Conservation (phyloP, 2,888 invertebrate species). For the Leistus spinibarbis region DNA sequence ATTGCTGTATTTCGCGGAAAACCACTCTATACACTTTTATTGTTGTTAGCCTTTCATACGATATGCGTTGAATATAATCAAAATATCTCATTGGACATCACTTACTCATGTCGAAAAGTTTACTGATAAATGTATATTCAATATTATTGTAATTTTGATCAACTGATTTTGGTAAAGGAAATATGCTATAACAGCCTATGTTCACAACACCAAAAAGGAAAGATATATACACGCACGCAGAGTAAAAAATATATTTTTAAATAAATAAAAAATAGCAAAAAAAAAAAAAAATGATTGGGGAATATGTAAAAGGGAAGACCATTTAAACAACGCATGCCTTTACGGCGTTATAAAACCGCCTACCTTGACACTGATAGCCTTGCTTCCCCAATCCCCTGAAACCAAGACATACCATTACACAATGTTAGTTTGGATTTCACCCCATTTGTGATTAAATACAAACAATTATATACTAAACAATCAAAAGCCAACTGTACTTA, state of each 20-base stretch:
- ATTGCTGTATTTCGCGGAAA: too few relatives aligned
- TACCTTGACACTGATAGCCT: conserved; percentile 98
- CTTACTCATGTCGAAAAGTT: neutral
- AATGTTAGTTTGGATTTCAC: conserved; percentile 45
- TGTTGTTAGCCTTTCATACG: too few relatives aligned
- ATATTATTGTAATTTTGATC: neutral
- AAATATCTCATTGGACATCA: too few relatives aligned
- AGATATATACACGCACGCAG: conserved; percentile 34
- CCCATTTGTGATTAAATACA: conserved; percentile 42
- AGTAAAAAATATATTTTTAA: conserved; percentile 29
- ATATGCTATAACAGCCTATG: neutral
- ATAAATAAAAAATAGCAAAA: conserved; percentile 22
- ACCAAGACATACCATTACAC: conserved; percentile 60
- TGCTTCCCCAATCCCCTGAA: conserved; percentile 96
- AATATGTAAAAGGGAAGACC: conserved; percentile 11
- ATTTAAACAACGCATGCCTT: conserved; percentile 29
- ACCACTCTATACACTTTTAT: too few relatives aligned
- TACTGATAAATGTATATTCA: neutral
- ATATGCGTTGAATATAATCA: too few relatives aligned
- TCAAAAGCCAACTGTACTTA: neutral
- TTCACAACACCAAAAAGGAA: conserved; percentile 29
- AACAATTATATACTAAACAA: conserved; percentile 13
- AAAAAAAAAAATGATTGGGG: conserved; percentile 36
- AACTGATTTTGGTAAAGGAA: neutral
- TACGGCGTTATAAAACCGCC: conserved; percentile 45